Base-by-base conservation (phyloP, 2,797 vertebrate species). In the Pygocentrus nattereri region DNA sequence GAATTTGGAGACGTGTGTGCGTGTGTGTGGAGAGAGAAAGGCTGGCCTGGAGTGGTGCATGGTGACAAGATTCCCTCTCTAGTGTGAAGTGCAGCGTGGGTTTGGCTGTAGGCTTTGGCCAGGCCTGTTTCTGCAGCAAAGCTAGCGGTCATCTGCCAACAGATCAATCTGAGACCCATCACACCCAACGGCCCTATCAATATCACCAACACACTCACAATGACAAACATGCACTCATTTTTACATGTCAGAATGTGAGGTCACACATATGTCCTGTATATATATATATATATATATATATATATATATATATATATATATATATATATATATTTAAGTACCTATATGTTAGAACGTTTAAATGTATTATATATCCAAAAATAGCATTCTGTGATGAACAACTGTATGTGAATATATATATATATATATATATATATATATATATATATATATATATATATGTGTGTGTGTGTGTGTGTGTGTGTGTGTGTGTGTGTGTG, bases 1-100 rank as follows among this genome's bases (percentile, higher is more conserved):
- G 94, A 94, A 93, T 91, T 90, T 93, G 92, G 94, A 92, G 93
- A 91, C 90, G 89, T 87, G 84, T 88, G 88, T 79, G 83, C 61
- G 82, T 61, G 68, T 75, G 76, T 54, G 80, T 75, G 67, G 58
- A 79, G 80, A 79, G 54, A 80, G 83, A 76, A 62, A 67, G 67
- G 74, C 56, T 81, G 59, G 80, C 81, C 83, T 80, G 80, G 74
- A 85, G 82, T 77, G 72, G 74, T 85, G 82, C 71, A 47, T 81
- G 81, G 84, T 89, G 88, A 92, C 91, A 92, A 91, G 91, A 93
- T 89, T 86, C 87, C 84, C 87, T 89, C 65, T 73, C 87, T 87
- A 10, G 88, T 91, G 90, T 90, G 88, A 93, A 91, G 88, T 89
- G 81, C 82, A 82, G 84, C 67, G 76, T 84, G 87, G 84, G 84